Evolutionary conservation across 2,888 invertebrate species (phyloP), one percentile per base, ranked within the genome.

Genomic region (Drosophila tanythrix): DNA sequence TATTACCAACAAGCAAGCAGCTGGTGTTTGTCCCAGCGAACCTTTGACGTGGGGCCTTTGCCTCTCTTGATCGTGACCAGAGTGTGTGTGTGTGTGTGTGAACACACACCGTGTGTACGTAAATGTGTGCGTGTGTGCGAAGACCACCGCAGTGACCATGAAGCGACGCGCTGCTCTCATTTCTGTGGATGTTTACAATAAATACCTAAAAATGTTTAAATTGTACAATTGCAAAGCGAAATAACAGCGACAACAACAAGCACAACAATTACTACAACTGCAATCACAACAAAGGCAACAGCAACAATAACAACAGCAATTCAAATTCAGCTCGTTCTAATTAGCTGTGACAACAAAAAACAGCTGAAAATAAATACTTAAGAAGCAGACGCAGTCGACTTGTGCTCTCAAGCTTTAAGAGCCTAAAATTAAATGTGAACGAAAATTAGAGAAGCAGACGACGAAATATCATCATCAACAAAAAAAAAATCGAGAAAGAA

Each of bases 81-180:
- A 68, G 70, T 40, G 40, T 29, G 56, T 53, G 53, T 55, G 56
- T 36, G 52, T 36, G 53, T 53, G 35, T 38, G 21, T 43, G 43
- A 43, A 21, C 43, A 56, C 56, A 29, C 38, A 38, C 38, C 38
- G 56, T 31, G 15, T 31, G 53, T 25, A 31, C 13, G 27, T 31
- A n/a, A n/a, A 31, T 35, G 36, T 43, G 56, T 63, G 29, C 38
- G 36, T 50, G 48, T 35, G 65, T 66, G 72, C 74, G 61, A 71
- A 84, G 83, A 84, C 83, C 84, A 83, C 85, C 82, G 82, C 79
- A 75, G 72, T 87, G 84, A 77, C 84, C 88, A 82, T 87, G 88
- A 87, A 76, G 79, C 82, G 60, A 76, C 73, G 76, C 71, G 84
- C 63, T 80, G 87, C 82, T 82, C 82, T 78, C 70, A 78, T 74